A percentile compares a stretch with the other conserved stretches of the same genome.
phyloP scores from a whole-genome alignment of 1,140 invertebrate species.

The Polypedilum pembai region DNA sequence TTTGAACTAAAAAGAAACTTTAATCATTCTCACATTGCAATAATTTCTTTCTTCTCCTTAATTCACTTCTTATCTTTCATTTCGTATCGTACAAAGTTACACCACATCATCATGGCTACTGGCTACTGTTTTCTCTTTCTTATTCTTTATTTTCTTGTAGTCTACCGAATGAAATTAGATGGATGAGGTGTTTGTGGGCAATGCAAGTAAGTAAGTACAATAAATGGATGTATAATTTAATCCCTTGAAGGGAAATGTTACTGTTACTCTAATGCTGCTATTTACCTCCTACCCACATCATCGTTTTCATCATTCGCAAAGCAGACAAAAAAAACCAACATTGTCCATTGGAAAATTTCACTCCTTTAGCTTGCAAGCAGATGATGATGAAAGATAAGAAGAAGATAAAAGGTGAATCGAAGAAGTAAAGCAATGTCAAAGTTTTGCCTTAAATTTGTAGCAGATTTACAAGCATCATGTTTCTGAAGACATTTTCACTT shows the following conservation, averaged over 20 bases:
- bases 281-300: not conserved
- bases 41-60: too few relatives aligned
- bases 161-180: not conserved
- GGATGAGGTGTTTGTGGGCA: slow-evolving; percentile 10
- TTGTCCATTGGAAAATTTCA: not conserved
- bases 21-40: too few relatives aligned
- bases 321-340: not conserved
- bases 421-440: too few relatives aligned
- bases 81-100: not conserved
- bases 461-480: too few relatives aligned
- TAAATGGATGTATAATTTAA: not conserved
- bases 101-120: slow-evolving; percentile 2
- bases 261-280: not conserved
- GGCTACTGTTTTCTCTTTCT: not conserved
- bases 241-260: slow-evolving; percentile 6
- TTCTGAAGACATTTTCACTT: too few relatives aligned
- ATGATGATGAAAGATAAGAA: not conserved
- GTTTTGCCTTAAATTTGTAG: too few relatives aligned
- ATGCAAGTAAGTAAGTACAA: not conserved
- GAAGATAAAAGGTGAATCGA: too few relatives aligned
- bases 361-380: not conserved
- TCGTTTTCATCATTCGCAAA: not conserved
- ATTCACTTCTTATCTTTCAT: too few relatives aligned
- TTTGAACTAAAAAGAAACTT: too few relatives aligned
- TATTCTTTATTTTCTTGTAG: too few relatives aligned